Evolutionary conservation across 2,888 invertebrate species (phyloP), one percentile per base, ranked within the genome.

Genomic region (Tethea ocularis): DNA sequence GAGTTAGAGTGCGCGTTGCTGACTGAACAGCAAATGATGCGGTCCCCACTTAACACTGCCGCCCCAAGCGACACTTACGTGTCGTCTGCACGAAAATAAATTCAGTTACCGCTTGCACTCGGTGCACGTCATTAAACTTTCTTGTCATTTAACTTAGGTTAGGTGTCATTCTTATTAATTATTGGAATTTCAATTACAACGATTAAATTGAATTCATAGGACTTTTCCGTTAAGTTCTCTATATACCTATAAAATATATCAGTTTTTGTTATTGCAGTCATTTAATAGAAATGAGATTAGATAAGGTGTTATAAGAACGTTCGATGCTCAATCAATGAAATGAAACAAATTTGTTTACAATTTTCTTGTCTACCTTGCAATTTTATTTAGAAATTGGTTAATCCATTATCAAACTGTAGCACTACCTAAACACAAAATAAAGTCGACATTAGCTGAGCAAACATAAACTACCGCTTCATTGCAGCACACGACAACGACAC

Each of bases 1-100:
- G 87, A 91, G 91, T 91, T 89, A 89, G 88, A 89, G 91, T 86
- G 87, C 86, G 88, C 88, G 85, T 82, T 82, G 87, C 86, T 84
- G 87, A 88, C 89, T 89, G 91, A 90, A 89, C 89, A 87, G 89
- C 88, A 91, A 93, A 93, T 91, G 92, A 91, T 91, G 91, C 89
- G 91, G 92, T 89, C 83, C 86, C 86, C 91, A 88, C 89, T 92
- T 88, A 87, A 84, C 81, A 81, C 20, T 46, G 46, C 82, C 83
- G 82, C 79, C 82, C 76, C 77, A 74, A 76, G 79, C 83, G 89
- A 90, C 89, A 90, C 88, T 90, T 85, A 84, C 83, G 84, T 85
- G 85, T 83, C 84, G 87, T 85, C 86, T 86, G 83, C 83, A 85
- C 83, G 82, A 87, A 89, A 89, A 91, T 89, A 88, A 86, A 89